These are phyloP conservation scores for Cathartes aura DNA, from an alignment of 2,113 vertebrate species.

Conservation along the genomic window DNA sequence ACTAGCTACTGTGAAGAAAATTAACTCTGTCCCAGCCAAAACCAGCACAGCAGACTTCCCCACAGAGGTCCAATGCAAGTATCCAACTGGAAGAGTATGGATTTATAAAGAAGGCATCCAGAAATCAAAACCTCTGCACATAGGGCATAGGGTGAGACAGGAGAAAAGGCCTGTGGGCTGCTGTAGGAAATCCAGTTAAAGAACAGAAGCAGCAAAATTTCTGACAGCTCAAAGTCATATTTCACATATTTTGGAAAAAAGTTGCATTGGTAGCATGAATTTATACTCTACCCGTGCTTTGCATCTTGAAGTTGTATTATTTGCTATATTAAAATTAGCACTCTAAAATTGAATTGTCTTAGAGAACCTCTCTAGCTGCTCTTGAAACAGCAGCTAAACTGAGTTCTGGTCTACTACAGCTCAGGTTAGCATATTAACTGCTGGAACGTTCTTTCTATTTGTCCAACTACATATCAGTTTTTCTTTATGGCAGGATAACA, in stretches of 20 bases:
- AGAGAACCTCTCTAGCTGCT: neutral
- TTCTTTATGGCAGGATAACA: neutral
- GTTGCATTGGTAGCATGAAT: neutral
- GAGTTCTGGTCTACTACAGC: neutral
- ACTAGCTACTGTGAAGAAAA: too few species aligned
- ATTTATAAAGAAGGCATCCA: neutral
- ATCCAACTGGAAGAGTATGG: neutral
- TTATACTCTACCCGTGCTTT: neutral
- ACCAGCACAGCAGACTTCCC: neutral
- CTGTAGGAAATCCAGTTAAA: neutral
- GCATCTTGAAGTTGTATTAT: neutral
- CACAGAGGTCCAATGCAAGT: neutral
- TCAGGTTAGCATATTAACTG: neutral
- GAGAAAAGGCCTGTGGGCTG: neutral
- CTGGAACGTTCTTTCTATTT: neutral
- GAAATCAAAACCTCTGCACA: neutral
- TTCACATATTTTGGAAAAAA: neutral
- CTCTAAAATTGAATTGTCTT: neutral
- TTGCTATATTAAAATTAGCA: neutral
- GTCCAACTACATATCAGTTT: fast-evolving
- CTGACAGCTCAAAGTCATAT: neutral
- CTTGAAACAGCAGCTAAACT: neutral
- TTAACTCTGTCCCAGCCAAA: too few species aligned
- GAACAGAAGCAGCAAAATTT: neutral
- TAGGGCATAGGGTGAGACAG: neutral